Conservation (phyloP, 2,888 invertebrate species). For the Synanthedon andrenaeformis region DNA sequence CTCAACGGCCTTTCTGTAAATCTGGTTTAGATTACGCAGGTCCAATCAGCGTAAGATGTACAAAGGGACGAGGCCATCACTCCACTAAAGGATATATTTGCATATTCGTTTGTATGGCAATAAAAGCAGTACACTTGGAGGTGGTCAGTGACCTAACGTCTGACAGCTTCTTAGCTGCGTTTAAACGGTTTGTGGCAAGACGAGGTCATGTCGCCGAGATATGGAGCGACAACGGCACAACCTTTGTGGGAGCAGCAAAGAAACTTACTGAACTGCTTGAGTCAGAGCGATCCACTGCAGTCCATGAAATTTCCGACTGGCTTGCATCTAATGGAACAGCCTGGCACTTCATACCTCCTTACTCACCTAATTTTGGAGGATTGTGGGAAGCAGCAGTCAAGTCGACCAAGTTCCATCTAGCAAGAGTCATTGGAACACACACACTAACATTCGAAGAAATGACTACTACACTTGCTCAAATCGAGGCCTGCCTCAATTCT, state of each 20-base stretch:
- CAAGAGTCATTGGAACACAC: slow-evolving; percentile 4
- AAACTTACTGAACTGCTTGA: background rate
- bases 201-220: slow-evolving; percentile 7
- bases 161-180: slow-evolving; percentile 12
- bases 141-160: slow-evolving; percentile 10
- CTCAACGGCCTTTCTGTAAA: slow-evolving; percentile 7
- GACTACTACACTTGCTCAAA: slow-evolving; percentile 4
- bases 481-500: slow-evolving; percentile 10
- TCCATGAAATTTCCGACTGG: slow-evolving; percentile 1
- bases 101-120: slow-evolving; percentile 13
- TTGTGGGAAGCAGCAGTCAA: slow-evolving; percentile 8
- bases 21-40: slow-evolving; percentile 13
- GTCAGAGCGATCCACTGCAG: background rate
- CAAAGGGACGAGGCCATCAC: slow-evolving; percentile 14
- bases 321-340: slow-evolving; percentile 5
- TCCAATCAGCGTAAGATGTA: slow-evolving; percentile 7
- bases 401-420: slow-evolving; percentile 6
- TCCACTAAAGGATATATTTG: slow-evolving; percentile 7
- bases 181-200: slow-evolving; percentile 10
- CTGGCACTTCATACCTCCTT: slow-evolving; percentile 11
- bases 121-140: slow-evolving; percentile 6
- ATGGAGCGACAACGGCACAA: slow-evolving; percentile 12
- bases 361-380: slow-evolving; percentile 10
- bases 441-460: slow-evolving; percentile 5
- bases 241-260: slow-evolving; percentile 8